These are phyloP conservation scores for Lepisosteus osseus DNA, from an alignment of 2,113 vertebrate species.

Conservation along the genomic window DNA sequence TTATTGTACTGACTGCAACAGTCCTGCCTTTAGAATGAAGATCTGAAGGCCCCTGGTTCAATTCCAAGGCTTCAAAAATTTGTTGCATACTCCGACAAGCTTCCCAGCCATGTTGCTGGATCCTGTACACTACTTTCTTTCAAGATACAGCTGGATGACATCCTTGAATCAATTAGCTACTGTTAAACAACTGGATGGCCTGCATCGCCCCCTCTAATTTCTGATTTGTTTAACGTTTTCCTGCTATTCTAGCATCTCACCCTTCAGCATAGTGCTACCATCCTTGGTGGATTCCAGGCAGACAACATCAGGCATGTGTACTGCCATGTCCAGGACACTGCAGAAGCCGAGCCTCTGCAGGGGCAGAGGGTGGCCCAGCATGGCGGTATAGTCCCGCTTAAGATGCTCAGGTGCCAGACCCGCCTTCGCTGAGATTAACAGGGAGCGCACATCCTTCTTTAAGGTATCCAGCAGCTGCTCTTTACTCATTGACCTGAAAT, in stretches of 20 bases:
- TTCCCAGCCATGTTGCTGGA: too few relatives aligned
- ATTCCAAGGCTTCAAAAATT: too few relatives aligned
- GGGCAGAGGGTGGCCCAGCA: conserved; percentile 78
- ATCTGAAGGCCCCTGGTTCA: too few relatives aligned
- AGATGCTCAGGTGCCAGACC: conserved; percentile 71
- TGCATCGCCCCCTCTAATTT: too few relatives aligned
- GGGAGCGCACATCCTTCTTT: conserved; percentile 80
- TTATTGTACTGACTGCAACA: too few relatives aligned
- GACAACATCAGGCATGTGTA: conserved; percentile 82
- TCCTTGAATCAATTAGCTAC: too few relatives aligned
- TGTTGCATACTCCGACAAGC: too few relatives aligned
- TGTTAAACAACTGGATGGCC: too few relatives aligned
- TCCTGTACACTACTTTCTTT: too few relatives aligned
- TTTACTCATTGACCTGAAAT: conserved; percentile 51
- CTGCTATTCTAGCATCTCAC: conserved; percentile 41
- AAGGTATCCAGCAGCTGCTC: conserved; percentile 59
- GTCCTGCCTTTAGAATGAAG: too few relatives aligned
- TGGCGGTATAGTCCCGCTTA: conserved; percentile 68
- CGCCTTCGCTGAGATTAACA: conserved; percentile 75
- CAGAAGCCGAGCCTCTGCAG: conserved; percentile 71
- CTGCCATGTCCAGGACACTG: conserved; percentile 74
- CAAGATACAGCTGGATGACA: too few relatives aligned
- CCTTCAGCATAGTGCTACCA: conserved; percentile 63
- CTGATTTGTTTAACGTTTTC: too few relatives aligned
- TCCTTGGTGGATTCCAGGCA: conserved; percentile 46